Base-by-base conservation (phyloP, 1,140 invertebrate genomes). In the Drosophila mayri region DNA sequence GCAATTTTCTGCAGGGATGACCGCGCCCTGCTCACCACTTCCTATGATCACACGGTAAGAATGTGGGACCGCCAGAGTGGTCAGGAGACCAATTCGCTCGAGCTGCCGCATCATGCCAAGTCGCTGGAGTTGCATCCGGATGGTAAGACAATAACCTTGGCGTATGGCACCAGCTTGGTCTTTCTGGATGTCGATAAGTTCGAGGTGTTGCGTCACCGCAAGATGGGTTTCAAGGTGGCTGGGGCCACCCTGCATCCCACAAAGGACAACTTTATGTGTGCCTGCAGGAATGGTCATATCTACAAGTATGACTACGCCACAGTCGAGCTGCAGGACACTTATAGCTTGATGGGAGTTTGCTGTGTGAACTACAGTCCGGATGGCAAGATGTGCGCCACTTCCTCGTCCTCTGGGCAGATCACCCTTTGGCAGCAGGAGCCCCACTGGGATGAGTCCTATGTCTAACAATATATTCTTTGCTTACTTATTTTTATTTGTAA, bases 221-320 rank as follows among this genome's bases (percentile, higher is more conserved):
- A 95, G 44, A 95, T 98, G 46, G 97, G 97, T 4, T 97, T 96
- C 10, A 96, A 96, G 81, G 96, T 98, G 12, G 96, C 97, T 90
- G 97, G 97, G n/a, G 98, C 97, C 0, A 98, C 98, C 18, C 93
- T 99, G 32, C 96, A 98, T 94, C 97, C 97, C 0, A 95, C 96
- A 60, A 96, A 97, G 74, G 95, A 95, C 46, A 96, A 97, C 47
- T 99, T 98, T 93, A 97, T 99, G 3, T 98, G 97, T 90, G 98
- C 97, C 22, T 97, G 97, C 11, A 97, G 98, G 90, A 97, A 99
- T 93, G 96, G 98, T 59, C 98, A 97, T 92, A 96, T 99, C 93
- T 99, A 99, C 93, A 99, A 99, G 94, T 99, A 96, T 93, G 97
- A 99, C 92, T 99, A 97, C 86, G 94, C 95, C 37, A 97, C 96